A percentile compares a stretch with the other conserved stretches of the same genome.
These are phyloP conservation scores for Campoletis raptor DNA, from an alignment of 2,888 invertebrate genomes.

Conservation along the genomic window DNA sequence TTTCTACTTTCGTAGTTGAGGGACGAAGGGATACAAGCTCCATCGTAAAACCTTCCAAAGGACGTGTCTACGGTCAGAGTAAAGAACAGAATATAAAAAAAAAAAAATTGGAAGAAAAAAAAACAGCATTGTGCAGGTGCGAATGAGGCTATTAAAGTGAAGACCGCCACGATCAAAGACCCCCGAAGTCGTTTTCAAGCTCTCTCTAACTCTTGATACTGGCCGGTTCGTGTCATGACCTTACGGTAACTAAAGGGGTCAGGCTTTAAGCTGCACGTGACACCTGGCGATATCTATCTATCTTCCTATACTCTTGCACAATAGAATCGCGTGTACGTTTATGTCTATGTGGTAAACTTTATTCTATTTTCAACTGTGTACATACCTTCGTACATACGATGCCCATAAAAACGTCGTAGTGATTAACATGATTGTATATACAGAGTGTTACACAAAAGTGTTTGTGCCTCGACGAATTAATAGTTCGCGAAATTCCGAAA, in stretches of 20 bases:
- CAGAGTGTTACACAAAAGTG: slow-evolving; percentile 15
- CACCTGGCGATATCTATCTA: slow-evolving; percentile 50
- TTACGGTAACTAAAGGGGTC: slow-evolving; percentile 64
- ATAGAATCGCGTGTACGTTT: slow-evolving; percentile 31
- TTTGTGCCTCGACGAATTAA: background rate
- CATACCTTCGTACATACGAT: background rate
- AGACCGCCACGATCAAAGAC: background rate
- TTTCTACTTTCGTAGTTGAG: background rate
- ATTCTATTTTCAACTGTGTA: slow-evolving; percentile 50
- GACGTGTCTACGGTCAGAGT: background rate
- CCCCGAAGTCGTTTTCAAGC: background rate
- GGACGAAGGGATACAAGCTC: background rate
- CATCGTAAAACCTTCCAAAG: background rate
- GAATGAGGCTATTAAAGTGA: slow-evolving; percentile 60
- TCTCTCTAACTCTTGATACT: slow-evolving; percentile 27
- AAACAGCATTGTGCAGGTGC: slow-evolving; percentile 53
- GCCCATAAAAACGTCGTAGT: slow-evolving; percentile 21
- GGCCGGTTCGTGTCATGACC: slow-evolving; percentile 62
- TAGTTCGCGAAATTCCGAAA: background rate
- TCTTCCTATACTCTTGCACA: slow-evolving; percentile 23
- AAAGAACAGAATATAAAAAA: slow-evolving; percentile 35
- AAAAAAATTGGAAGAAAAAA: slow-evolving; percentile 37
- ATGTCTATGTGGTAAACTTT: slow-evolving; percentile 36
- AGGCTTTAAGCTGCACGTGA: slow-evolving; percentile 64
- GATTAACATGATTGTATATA: slow-evolving; percentile 22